Conservation (phyloP, 2,888 invertebrate genomes). For the Byasa hedistus region DNA sequence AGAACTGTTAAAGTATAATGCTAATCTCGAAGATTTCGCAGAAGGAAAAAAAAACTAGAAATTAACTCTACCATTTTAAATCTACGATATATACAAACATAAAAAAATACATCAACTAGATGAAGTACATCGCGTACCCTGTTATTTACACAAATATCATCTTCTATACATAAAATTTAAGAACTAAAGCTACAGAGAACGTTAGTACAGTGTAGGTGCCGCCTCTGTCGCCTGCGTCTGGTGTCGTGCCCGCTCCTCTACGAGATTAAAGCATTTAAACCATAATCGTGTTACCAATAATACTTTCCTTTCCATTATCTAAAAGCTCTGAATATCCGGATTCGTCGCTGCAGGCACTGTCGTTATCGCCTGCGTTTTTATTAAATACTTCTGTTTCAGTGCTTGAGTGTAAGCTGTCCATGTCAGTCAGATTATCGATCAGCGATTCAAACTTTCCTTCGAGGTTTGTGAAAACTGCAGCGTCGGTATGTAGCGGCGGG, state of each 20-base stretch:
- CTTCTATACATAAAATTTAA: constrained; percentile 20
- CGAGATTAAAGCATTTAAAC: constrained; percentile 45
- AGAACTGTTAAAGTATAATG: constrained; percentile 6
- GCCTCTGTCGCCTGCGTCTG: too few species aligned
- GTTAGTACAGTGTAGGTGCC: constrained; percentile 4
- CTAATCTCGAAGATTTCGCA: constrained; percentile 24
- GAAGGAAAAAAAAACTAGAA: constrained; percentile 25
- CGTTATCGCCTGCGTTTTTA: constrained; percentile 81
- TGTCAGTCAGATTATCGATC: constrained; percentile 66
- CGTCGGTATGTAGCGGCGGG: constrained; percentile 61
- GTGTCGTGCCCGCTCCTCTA: neutral
- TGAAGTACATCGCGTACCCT: constrained; percentile 54
- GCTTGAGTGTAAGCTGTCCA: constrained; percentile 64
- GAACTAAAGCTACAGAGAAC: neutral
- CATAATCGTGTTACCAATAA: constrained; percentile 75
- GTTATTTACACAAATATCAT: constrained; percentile 49
- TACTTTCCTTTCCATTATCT: constrained; percentile 74
- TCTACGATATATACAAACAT: constrained; percentile 66
- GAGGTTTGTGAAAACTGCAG: constrained; percentile 51
- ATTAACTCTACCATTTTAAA: constrained; percentile 33
- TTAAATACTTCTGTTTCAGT: constrained; percentile 71
- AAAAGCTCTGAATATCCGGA: constrained; percentile 92
- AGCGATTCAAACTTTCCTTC: constrained; percentile 69
- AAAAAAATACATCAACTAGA: constrained; percentile 59
- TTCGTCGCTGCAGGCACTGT: constrained; percentile 93